Base-by-base conservation (phyloP, 2,113 vertebrate genomes). In the Rhynchomys soricoides region DNA sequence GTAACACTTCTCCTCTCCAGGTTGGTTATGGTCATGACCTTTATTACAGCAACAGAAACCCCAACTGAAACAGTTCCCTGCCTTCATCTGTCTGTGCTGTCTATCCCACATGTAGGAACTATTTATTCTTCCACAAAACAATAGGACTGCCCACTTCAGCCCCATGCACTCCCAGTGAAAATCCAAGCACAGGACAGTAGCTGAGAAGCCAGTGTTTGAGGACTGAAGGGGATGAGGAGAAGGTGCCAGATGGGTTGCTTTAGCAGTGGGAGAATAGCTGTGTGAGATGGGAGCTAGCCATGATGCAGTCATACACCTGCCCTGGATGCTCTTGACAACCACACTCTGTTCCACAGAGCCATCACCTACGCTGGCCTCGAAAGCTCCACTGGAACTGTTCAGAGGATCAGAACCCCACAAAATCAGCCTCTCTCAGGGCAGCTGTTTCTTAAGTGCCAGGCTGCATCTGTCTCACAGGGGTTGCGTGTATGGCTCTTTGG, bases 281-380 rank as follows among this genome's bases (percentile, higher is more conserved):
- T 59, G 52, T 1, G 1, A 19, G 8, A 2, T 0, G 1, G 7
- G 81, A 3, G 5, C 57, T 40, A 62, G 81, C 40, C 15, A 1
- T 29, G n/a, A 29, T 22, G 6, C n/a, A 59, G 12, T 13, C 22
- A 29, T 24, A 83, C 52, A 26, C n/a, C 34, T 66, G 43, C 29
- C 68, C 31, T 22, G 22, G 19, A 94, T 31, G 93, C 24, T 31
- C 2, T 52, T 0, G 0, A 40, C 31, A 21, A n/a, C 68, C 50
- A 59, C 64, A 57, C 9, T 50, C 7, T 21, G 29, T n/a, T 71
- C 37, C 22, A 29, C 48, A 21, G 0, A 45, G 79, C 79, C 34
- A 10, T 24, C 43, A 64, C 16, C 81, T 34, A 45, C 57, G 9
- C 71, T 37, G 12, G 5, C 81, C 85, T 55, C 6, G 66, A 50